Conservation (phyloP, 2,113 vertebrate genomes). For the Crotalus tigris region DNA sequence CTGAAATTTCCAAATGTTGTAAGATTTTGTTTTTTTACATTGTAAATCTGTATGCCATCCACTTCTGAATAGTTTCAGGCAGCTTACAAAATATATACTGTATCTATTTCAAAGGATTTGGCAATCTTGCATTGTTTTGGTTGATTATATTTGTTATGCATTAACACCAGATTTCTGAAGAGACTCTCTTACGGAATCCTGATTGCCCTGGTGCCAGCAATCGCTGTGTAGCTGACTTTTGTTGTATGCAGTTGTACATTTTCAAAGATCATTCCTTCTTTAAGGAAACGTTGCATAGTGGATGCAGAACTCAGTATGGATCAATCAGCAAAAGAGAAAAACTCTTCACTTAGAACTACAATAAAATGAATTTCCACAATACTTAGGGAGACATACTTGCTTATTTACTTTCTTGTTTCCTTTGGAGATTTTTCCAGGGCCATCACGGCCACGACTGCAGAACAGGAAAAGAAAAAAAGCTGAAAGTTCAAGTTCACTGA, state of each 20-base stretch:
- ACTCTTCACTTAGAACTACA: neutral
- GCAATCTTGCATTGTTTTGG: neutral
- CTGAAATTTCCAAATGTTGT: neutral
- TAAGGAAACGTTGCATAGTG: neutral
- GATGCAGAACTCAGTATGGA: neutral
- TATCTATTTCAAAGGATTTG: neutral
- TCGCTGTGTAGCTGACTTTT: neutral
- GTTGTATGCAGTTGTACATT: neutral
- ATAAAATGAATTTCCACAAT: neutral
- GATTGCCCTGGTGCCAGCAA: neutral
- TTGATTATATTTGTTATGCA: neutral
- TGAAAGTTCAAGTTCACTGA: neutral
- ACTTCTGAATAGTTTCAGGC: neutral
- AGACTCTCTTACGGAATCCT: neutral
- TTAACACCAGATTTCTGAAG: neutral
- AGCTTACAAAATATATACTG: neutral
- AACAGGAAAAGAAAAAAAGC: neutral
- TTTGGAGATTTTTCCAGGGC: slow-evolving; percentile 73
- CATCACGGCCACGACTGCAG: slow-evolving; percentile 81
- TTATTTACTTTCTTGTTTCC: slow-evolving; percentile 75
- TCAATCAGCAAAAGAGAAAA: neutral
- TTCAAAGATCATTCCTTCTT: neutral
- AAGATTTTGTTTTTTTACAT: neutral
- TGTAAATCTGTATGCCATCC: neutral
- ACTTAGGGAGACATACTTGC: slow-evolving; percentile 53